Evolutionary conservation across 2,888 invertebrate species (phyloP), one percentile per base, ranked within the genome.

Genomic region (Agrenia bidenticulata): DNA sequence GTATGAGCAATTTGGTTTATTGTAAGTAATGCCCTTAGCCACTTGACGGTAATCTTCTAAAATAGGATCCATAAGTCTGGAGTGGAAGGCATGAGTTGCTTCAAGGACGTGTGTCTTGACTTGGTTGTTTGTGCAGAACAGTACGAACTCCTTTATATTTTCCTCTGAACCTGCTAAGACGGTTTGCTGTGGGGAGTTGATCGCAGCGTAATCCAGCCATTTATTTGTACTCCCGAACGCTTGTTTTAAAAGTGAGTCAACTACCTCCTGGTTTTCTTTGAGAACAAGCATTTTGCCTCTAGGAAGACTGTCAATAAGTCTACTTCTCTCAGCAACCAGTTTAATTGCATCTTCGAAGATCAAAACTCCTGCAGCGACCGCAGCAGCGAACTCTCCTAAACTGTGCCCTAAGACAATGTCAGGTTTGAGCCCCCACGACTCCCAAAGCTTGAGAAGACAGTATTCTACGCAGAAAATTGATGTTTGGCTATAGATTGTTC

Each of bases 21-120:
- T 56, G 2, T 45, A 23, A 7, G 50, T 51, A n/a, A 64, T 32
- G 9, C 13, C 9, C 1, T 57, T 62, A 11, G 64, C 63, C 13
- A 66, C 41, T 17, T 55, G 42, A 11, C 61, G 39, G 57, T 71
- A 73, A 1, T 60, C 61, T 2, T 64, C 41, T 13, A 73, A 24
- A 45, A 73, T 69, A 0, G 60, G 58, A 13, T 73, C 67, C 71
- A 71, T 73, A 41, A 65, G 64, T 27, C 62, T 41, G 0, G 70
- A 71, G 26, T 73, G 73, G 57, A 71, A 73, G 0, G 70, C 70
- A 57, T 70, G 70, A 13, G 67, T 69, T 2, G 73, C 56, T 15
- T 51, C 61, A 2, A 73, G 42, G 11, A 60, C 32, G 5, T 64
- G 42, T 0, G 63, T 49, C 58, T 67, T 70, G 7, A 68, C 24